These are phyloP conservation scores for Palloptera scutellata DNA, from an alignment of 2,888 invertebrate species.

Conservation along the genomic window DNA sequence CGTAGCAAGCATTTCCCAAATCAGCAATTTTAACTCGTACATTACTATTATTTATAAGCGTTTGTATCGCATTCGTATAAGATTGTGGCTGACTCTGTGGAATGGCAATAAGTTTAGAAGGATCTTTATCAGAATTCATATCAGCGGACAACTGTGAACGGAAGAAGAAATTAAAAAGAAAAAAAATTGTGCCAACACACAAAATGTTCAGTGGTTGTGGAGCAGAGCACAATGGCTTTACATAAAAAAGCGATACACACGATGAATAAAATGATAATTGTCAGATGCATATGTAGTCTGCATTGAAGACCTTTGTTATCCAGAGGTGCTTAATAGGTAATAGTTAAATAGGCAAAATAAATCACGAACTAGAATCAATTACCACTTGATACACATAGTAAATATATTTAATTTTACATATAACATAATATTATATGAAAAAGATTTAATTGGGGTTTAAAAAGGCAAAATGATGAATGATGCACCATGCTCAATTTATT, in stretches of 20 bases:
- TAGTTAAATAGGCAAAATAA: too few species aligned
- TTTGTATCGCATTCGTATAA: slow-evolving; percentile 63
- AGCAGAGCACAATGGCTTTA: neutral
- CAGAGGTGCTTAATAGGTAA: too few species aligned
- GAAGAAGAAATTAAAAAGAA: slow-evolving; percentile 41
- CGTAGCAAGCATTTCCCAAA: slow-evolving; percentile 86
- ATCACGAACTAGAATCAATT: too few species aligned
- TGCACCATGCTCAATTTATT: too few species aligned
- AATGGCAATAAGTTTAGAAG: slow-evolving; percentile 54
- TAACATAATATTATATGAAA: too few species aligned
- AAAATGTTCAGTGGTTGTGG: slow-evolving; percentile 35
- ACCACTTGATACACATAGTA: too few species aligned
- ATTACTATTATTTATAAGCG: slow-evolving; percentile 65
- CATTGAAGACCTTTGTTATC: too few species aligned
- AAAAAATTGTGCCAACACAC: slow-evolving; percentile 19
- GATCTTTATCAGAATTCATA: slow-evolving; percentile 44
- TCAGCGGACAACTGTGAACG: slow-evolving; percentile 38
- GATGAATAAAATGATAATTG: neutral
- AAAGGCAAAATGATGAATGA: too few species aligned
- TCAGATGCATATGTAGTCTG: too few species aligned
- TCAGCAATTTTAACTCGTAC: slow-evolving; percentile 83
- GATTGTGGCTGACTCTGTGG: slow-evolving; percentile 54
- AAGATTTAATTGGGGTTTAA: too few species aligned
- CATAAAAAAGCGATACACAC: neutral
- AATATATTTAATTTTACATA: too few species aligned